These are phyloP conservation scores for Anoura caudifer DNA, from an alignment of 2,113 vertebrate genomes.

Conservation along the genomic window DNA sequence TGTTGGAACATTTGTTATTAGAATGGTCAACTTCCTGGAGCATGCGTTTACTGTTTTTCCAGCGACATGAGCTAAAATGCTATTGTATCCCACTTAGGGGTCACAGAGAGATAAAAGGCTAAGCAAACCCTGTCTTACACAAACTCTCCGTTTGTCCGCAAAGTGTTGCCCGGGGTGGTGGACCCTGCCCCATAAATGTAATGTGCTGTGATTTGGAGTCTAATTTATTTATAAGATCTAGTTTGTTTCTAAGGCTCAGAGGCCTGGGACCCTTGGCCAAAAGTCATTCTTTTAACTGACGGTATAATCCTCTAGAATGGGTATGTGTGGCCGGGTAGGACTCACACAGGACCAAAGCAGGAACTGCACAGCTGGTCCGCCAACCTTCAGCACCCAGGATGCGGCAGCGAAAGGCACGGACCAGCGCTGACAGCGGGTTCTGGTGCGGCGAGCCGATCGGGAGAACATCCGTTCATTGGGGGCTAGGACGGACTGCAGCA, in stretches of 20 bases:
- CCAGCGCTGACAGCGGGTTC: fast-evolving
- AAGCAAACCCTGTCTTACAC: conserved; percentile 34
- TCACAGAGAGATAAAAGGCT: conserved; percentile 54
- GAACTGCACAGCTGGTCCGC: not conserved
- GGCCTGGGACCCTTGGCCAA: not conserved
- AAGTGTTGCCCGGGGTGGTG: not conserved
- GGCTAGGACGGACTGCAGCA: not conserved
- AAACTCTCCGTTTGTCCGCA: conserved; percentile 35
- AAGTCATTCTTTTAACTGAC: not conserved
- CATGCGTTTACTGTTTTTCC: conserved; percentile 58
- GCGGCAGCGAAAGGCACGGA: fast-evolving
- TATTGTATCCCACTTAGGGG: conserved; percentile 64
- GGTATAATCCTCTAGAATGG: not conserved
- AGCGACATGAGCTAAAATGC: conserved; percentile 55
- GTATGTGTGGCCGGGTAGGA: not conserved
- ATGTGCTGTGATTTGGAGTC: not conserved
- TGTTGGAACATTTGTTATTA: conserved; percentile 18
- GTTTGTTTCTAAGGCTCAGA: not conserved
- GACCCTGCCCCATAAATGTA: not conserved
- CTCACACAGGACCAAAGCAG: not conserved
- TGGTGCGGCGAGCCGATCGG: fast-evolving
- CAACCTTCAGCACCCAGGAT: not conserved
- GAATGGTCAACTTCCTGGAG: conserved; percentile 60
- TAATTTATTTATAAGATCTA: not conserved
- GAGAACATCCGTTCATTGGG: not conserved